Evolutionary conservation across 2,888 invertebrate species (phyloP), one percentile per base, ranked within the genome.

Genomic region (Xanthorhoe spadicearia): DNA sequence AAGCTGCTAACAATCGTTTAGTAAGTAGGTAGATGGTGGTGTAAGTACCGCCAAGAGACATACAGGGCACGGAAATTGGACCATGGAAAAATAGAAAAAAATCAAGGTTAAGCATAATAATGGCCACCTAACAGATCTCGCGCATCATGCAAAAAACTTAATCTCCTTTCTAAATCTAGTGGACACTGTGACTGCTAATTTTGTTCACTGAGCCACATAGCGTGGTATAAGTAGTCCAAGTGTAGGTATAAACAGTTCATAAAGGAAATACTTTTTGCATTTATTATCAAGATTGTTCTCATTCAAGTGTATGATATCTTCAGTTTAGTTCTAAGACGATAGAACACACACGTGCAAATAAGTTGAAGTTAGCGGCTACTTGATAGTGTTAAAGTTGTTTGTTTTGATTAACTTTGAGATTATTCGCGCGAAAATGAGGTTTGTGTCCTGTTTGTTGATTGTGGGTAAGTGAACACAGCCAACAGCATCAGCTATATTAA

Each of bases 61-160:
- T 23, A 23, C 23, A 23, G 23, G 23, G 23, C 23, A 23, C 23
- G 32, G 32, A 28, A 35, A 49, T 15, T 50, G 28, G 38, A 23
- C 59, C 61, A 61, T 61, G 57, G 53, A 13, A 43, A 54, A 58
- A 32, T 18, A 46, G 51, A 50, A 66, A 80, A 77, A 79, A 81
- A 80, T 80, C 84, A 87, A 88, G 87, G 88, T 80, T 80, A 82
- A 64, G 60, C 68, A 73, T 83, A 84, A 81, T 83, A 79, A 80
- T 81, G 81, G 78, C 71, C 74, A 79, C 77, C 73, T 75, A 77
- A 79, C 75, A 76, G 76, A 80, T 68, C 71, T 71, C 68, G 62
- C 65, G 61, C 74, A 77, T 76, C 78, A 76, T 79, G 64, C 74
- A 72, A 73, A 79, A 78, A 77, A 72, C 56, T 73, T 70, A 72